Conservation (phyloP, 2,888 invertebrate genomes). For the Drosophila neutralis region DNA sequence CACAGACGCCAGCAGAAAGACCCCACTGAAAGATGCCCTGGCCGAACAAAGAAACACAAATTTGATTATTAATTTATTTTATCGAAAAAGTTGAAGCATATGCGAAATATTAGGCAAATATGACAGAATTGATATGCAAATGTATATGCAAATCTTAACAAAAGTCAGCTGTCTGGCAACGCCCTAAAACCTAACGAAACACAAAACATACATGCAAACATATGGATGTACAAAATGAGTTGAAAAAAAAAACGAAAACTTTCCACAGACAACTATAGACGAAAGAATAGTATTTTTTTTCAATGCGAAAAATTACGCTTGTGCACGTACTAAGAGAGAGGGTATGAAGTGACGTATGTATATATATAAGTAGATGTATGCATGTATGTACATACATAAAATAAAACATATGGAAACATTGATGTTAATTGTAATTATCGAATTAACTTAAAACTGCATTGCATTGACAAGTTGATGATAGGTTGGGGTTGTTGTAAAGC, state of each 20-base stretch:
- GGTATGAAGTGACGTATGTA: too few species aligned
- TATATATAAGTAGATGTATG: neutral
- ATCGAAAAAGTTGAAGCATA: neutral
- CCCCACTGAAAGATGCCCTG: neutral
- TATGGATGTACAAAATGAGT: neutral
- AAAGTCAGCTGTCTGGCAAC: slow-evolving; percentile 44
- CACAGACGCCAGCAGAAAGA: neutral
- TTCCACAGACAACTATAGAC: neutral
- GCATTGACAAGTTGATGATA: neutral
- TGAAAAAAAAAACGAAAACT: neutral
- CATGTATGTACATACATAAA: neutral
- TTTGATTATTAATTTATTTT: slow-evolving; percentile 9
- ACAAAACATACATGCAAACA: neutral
- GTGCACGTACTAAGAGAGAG: neutral
- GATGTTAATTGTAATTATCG: neutral
- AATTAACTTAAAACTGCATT: neutral
- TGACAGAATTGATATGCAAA: neutral
- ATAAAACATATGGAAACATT: neutral
- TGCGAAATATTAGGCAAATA: neutral
- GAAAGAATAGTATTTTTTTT: neutral
- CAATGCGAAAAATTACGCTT: slow-evolving; percentile 5
- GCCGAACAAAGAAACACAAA: slow-evolving; percentile 1
- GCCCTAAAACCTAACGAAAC: slow-evolving; percentile 17
- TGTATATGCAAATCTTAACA: slow-evolving; percentile 31
- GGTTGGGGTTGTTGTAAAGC: neutral